Evolutionary conservation across 1,140 invertebrate genomes (phyloP), one percentile per base, ranked within the genome.

Genomic region (Pseudoatta argentina): DNA sequence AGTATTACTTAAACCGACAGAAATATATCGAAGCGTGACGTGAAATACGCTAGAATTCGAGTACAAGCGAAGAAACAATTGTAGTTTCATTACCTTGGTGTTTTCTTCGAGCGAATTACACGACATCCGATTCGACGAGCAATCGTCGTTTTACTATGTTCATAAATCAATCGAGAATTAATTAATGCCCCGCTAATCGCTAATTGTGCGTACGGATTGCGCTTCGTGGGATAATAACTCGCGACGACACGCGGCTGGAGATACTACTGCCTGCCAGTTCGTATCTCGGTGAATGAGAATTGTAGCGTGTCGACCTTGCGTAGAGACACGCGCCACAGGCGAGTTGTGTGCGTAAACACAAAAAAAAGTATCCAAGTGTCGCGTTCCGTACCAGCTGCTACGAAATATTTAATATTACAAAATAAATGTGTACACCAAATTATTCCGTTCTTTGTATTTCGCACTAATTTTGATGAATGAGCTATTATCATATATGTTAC

Each of bases 1-100:
- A 7, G 34, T 39, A 39, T 66, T 66, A 64, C 12, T 66, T 39
- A 66, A 66, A 66, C 30, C 16, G 30, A n/a, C 18, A 30, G 18
- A 66, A 66, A 39, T 66, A 66, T 34, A 21, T 66, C 64, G 61
- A 30, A 64, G 64, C 64, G 64, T 39, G 30, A 66, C 64, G 8
- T 27, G 30, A 66, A 39, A 21, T 21, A 39, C 64, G 4, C 30
- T 18, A 10, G 24, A 64, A 64, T 64, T 30, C 27, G 16, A 64
- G 5, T 64, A 64, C 16, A 27, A 8, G 21, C 21, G 27, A 16
- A 18, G 7, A 64, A 64, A 34, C 27, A 10, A 27, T 24, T n/a
- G 30, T 66, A 66, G 8, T 66, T 39, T 10, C 7, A n/a, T 12
- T 10, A n/a, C 4, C 18, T 66, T 10, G 30, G 0, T 66, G 10